Evolutionary conservation across 2,797 vertebrate species (phyloP).

Genomic region (Gambusia yucatana): DNA sequence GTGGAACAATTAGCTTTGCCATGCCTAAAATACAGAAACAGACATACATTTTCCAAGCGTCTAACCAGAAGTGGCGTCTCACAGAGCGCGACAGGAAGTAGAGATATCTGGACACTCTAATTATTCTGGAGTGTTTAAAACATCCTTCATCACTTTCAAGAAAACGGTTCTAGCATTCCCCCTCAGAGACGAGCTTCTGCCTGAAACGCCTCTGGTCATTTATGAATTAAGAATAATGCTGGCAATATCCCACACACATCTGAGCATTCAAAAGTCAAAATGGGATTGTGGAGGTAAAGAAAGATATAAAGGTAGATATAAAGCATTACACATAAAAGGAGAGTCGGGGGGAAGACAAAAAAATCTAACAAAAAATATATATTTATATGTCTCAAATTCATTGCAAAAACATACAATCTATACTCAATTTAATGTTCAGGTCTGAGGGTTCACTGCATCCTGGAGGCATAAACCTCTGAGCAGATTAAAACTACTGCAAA

Average conservation of each 20-base stretch:
- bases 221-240: background rate
- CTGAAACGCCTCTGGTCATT: background rate
- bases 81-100: background rate
- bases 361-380: background rate
- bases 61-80: background rate
- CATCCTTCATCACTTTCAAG: background rate
- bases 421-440: background rate
- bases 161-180: background rate
- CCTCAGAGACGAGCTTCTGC: background rate
- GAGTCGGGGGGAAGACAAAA: background rate
- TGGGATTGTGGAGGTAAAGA: background rate
- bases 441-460: background rate
- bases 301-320: background rate
- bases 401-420: background rate
- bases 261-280: background rate
- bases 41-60: background rate
- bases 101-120: background rate
- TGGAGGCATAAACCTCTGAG: background rate
- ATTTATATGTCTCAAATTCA: background rate
- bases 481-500: background rate
- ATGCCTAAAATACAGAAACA: background rate
- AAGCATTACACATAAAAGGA: background rate
- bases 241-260: background rate
- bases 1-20: background rate
- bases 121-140: background rate